A percentile compares a stretch with the other conserved stretches of the same genome.
These are phyloP conservation scores for Dysmachus trigonus DNA, from an alignment of 2,888 invertebrate genomes.

Conservation along the genomic window DNA sequence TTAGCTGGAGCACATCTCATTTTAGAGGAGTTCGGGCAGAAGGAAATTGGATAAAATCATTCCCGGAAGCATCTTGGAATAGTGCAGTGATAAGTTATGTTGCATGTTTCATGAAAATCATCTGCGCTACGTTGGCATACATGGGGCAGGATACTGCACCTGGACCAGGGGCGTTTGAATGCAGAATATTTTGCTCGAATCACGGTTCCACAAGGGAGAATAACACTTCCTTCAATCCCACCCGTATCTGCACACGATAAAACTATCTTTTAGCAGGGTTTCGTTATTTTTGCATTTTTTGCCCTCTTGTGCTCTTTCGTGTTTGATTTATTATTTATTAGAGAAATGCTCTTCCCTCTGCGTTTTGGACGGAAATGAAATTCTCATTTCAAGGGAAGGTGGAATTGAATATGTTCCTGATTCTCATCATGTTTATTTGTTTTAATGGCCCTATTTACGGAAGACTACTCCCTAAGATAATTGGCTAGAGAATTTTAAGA, in stretches of 20 bases:
- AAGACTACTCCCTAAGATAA: not conserved
- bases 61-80: not conserved
- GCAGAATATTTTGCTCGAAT: not conserved
- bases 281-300: not conserved
- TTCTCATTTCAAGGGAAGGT: not conserved
- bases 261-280: not conserved
- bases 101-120: not conserved
- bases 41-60: not conserved
- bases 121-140: not conserved
- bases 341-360: not conserved
- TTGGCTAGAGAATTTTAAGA: not conserved
- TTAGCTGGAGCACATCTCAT: not conserved
- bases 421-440: not conserved
- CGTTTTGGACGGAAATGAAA: not conserved
- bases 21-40: not conserved
- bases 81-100: not conserved
- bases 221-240: not conserved
- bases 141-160: not conserved
- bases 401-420: not conserved
- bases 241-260: not conserved
- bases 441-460: not conserved
- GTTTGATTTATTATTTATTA: not conserved
- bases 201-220: not conserved
- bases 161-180: not conserved
- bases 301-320: not conserved